A percentile compares a stretch with the other conserved stretches of the same genome.
These are phyloP conservation scores for Albula glossodonta DNA, from an alignment of 2,113 vertebrate genomes.

Conservation along the genomic window DNA sequence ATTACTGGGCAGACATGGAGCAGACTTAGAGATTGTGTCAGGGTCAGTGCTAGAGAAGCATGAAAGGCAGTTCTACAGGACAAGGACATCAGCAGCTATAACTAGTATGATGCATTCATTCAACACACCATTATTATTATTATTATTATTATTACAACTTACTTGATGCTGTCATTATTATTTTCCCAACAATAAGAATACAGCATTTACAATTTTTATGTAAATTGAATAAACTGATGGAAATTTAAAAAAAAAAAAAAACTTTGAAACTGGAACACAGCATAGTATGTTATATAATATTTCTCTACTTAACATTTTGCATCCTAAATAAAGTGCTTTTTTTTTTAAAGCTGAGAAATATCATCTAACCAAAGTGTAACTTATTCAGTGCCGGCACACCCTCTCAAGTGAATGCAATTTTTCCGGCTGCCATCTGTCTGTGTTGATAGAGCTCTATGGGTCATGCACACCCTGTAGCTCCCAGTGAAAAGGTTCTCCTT, in stretches of 20 bases:
- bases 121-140: background rate
- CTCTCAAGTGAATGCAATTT: background rate
- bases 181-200: background rate
- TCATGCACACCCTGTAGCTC: background rate
- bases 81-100: background rate
- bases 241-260: background rate
- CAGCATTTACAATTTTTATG: background rate
- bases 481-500: background rate
- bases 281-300: background rate
- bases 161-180: too few relatives aligned
- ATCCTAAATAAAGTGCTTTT: background rate
- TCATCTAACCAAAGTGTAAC: background rate
- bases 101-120: background rate
- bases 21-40: too few relatives aligned
- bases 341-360: background rate
- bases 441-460: background rate
- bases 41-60: background rate
- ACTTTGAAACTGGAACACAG: background rate
- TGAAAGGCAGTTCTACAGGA: background rate
- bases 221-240: background rate
- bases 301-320: background rate
- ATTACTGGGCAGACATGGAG: too few relatives aligned
- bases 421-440: background rate
- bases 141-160: background rate
- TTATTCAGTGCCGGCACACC: background rate